Percentiles rank a stretch among this genome's conserved stretches.
Conservation (phyloP, 2,888 invertebrate species). For the Seira ritae region DNA sequence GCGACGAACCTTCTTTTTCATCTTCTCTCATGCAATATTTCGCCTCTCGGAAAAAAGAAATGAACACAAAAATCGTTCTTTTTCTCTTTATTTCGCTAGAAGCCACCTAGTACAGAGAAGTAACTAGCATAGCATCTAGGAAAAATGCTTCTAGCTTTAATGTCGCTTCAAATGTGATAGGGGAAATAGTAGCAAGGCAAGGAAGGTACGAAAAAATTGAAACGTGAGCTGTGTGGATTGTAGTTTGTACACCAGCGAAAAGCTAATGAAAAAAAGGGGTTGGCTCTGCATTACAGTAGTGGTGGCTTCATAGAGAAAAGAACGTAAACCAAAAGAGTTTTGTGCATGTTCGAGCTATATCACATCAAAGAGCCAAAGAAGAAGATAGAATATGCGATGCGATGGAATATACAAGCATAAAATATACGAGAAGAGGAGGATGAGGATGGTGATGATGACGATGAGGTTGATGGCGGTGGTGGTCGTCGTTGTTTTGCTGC, state of each 20-base stretch:
- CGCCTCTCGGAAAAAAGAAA: constrained; percentile 31
- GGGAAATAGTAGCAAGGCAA: neutral
- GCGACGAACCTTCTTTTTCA: constrained; percentile 59
- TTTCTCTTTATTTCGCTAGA: neutral
- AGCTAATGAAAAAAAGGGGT: constrained; percentile 10
- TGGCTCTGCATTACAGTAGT: neutral
- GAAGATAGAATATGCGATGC: neutral
- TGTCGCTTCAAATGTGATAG: neutral
- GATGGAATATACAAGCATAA: neutral
- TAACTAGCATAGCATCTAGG: neutral
- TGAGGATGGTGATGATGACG: neutral
- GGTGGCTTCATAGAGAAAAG: neutral
- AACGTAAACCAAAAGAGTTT: too few species aligned
- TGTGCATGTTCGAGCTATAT: too few species aligned
- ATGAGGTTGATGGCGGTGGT: neutral
- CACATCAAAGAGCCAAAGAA: too few species aligned
- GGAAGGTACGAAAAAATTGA: neutral
- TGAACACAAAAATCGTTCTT: neutral
- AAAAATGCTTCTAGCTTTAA: neutral
- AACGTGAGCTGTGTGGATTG: neutral
- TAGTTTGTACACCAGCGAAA: neutral
- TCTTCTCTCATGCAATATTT: constrained; percentile 25
- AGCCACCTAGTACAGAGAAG: constrained; percentile 18
- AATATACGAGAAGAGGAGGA: neutral
- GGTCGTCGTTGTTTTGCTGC: constrained; percentile 9